These are phyloP conservation scores for Phalangium opilio DNA, from an alignment of 2,888 invertebrate genomes.

Conservation along the genomic window DNA sequence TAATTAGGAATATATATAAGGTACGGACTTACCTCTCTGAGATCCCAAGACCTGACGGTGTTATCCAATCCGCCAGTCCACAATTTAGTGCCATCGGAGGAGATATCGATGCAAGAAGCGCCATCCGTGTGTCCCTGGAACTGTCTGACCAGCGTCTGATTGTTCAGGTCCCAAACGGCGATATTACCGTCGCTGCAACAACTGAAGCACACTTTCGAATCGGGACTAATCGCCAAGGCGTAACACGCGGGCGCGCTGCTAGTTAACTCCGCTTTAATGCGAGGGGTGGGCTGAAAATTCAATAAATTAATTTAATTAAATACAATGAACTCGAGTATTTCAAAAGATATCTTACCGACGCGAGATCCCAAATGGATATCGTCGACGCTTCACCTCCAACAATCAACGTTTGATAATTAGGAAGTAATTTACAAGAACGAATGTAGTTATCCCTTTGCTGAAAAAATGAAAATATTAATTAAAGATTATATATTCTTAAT, in stretches of 20 bases:
- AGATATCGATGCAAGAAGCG: conserved; percentile 92
- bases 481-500: background rate
- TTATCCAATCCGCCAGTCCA: conserved; percentile 95
- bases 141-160: conserved; percentile 60
- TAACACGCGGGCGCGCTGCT: conserved; percentile 92
- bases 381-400: conserved; percentile 94
- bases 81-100: conserved; percentile 72
- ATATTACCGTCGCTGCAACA: conserved; percentile 96
- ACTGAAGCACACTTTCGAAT: conserved; percentile 92
- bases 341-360: conserved; percentile 36
- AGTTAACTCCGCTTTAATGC: conserved; percentile 83
- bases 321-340: background rate
- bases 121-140: conserved; percentile 79
- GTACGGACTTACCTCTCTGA: conserved; percentile 44
- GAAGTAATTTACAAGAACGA: conserved; percentile 81
- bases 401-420: conserved; percentile 82
- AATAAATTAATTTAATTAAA: background rate
- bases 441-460: conserved; percentile 90
- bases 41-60: conserved; percentile 86
- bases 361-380: conserved; percentile 89
- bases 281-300: conserved; percentile 44
- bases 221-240: conserved; percentile 88
- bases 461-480: background rate
- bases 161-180: conserved; percentile 90
- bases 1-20: too few species aligned